phyloP scores from a whole-genome alignment of 92 coral and sea anemone species.

The Porites cylindrica region DNA sequence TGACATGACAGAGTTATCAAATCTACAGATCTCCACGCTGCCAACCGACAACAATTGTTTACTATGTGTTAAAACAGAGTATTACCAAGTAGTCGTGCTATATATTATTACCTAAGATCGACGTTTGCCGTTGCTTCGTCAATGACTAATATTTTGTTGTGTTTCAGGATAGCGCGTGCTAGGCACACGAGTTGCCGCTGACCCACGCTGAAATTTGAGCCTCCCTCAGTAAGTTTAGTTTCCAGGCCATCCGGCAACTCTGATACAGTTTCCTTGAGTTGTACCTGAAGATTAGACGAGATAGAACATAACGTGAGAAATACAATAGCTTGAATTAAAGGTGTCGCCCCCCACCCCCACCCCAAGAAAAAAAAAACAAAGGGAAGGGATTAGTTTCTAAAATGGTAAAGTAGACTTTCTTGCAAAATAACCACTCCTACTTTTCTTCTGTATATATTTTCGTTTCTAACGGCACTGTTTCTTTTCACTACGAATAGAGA shows the following conservation, averaged over 20 bases:
- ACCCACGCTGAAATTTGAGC: slow-evolving; percentile 97
- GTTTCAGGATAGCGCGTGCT: slow-evolving; percentile 93
- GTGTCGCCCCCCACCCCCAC: too few relatives aligned
- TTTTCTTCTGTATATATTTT: too few relatives aligned
- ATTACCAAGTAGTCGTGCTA: not conserved
- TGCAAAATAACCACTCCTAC: too few relatives aligned
- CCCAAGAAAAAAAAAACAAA: too few relatives aligned
- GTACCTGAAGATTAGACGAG: slow-evolving; percentile 62
- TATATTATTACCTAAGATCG: slow-evolving; percentile 80
- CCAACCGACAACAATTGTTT: too few relatives aligned
- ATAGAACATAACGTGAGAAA: not conserved
- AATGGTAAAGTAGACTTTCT: too few relatives aligned
- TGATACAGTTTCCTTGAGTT: slow-evolving; percentile 84
- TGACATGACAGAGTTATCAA: too few relatives aligned
- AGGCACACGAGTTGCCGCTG: slow-evolving; percentile 98
- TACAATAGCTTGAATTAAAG: not conserved
- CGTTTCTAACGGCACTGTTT: too few relatives aligned
- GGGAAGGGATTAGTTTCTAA: too few relatives aligned
- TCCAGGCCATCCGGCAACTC: slow-evolving; percentile 83
- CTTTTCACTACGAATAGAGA: too few relatives aligned
- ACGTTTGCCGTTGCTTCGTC: slow-evolving; percentile 99
- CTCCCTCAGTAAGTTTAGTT: slow-evolving; percentile 83
- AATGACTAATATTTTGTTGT: slow-evolving; percentile 88
- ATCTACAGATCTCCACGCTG: too few relatives aligned
- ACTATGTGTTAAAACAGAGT: not conserved